phyloP scores from a whole-genome alignment of 2,888 invertebrate genomes.

The Lagria hirta region DNA sequence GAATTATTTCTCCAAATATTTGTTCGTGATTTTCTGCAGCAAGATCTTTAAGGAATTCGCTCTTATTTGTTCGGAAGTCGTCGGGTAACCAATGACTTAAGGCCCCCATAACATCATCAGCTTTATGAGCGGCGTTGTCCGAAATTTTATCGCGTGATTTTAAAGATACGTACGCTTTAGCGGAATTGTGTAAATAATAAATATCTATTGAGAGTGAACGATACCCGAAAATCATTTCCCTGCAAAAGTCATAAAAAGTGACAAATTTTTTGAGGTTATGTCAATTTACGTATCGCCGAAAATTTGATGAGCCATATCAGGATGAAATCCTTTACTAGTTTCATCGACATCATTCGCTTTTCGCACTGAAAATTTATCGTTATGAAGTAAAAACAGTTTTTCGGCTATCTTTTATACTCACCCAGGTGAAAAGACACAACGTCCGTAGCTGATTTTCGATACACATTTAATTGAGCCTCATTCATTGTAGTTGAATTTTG shows the following conservation, averaged over 20 bases:
- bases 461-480: too few species aligned
- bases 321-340: constrained; percentile 59
- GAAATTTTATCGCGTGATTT: constrained; percentile 70
- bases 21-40: constrained; percentile 40
- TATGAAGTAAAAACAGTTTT: too few species aligned
- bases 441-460: too few species aligned
- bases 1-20: constrained; percentile 42
- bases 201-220: constrained; percentile 66
- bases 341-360: constrained; percentile 30
- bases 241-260: constrained; percentile 11
- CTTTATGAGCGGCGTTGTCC: constrained; percentile 43
- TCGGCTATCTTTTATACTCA: too few species aligned
- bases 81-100: constrained; percentile 47
- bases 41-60: constrained; percentile 37
- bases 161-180: constrained; percentile 71
- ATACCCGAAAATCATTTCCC: constrained; percentile 93
- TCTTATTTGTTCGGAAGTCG: constrained; percentile 36
- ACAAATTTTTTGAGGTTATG: too few species aligned
- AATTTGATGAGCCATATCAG: constrained; percentile 91
- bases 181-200: constrained; percentile 43
- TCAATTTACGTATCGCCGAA: constrained; percentile 75
- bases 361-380: constrained; percentile 37
- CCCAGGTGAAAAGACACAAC: too few species aligned
- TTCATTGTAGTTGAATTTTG: too few species aligned
- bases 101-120: constrained; percentile 42